Conservation (phyloP, 37 sponge, comb jelly and placozoan species). For the Axinella damicornis region DNA sequence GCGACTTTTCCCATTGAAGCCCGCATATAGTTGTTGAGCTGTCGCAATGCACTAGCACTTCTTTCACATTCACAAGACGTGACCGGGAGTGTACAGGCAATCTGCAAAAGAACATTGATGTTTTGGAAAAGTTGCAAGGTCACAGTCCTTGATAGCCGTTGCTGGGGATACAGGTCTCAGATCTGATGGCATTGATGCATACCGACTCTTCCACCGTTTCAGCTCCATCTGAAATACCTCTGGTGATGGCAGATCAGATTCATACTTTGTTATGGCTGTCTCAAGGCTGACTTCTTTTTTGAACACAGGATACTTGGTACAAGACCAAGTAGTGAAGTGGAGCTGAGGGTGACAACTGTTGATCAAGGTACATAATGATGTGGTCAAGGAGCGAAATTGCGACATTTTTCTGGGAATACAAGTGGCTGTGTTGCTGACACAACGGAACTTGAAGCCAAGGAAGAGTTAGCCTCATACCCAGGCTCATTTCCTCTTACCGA, state of each 20-base stretch:
- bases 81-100: too few relatives aligned
- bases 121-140: slow-evolving; percentile 12
- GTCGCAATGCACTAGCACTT: too few relatives aligned
- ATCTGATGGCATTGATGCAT: neutral
- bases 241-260: slow-evolving; percentile 35
- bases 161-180: slow-evolving; percentile 31
- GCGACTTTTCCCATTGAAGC: neutral
- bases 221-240: slow-evolving; percentile 32
- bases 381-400: slow-evolving; percentile 45
- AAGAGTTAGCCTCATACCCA: too few relatives aligned
- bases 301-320: slow-evolving; percentile 20
- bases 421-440: too few relatives aligned
- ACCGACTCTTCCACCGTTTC: slow-evolving; percentile 22
- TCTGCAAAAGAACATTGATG: too few relatives aligned
- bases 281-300: slow-evolving; percentile 1
- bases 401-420: too few relatives aligned
- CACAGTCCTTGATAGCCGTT: slow-evolving; percentile 37
- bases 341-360: slow-evolving; percentile 11
- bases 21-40: neutral
- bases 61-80: too few relatives aligned
- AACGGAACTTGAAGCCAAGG: too few relatives aligned
- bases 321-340: slow-evolving; percentile 30
- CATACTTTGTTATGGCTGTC: neutral
- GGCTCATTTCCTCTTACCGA: too few relatives aligned
- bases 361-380: slow-evolving; percentile 19